A percentile compares a stretch with the other conserved stretches of the same genome.
These are phyloP conservation scores for Hypomecis punctinalis DNA, from an alignment of 2,888 invertebrate genomes.

Conservation along the genomic window DNA sequence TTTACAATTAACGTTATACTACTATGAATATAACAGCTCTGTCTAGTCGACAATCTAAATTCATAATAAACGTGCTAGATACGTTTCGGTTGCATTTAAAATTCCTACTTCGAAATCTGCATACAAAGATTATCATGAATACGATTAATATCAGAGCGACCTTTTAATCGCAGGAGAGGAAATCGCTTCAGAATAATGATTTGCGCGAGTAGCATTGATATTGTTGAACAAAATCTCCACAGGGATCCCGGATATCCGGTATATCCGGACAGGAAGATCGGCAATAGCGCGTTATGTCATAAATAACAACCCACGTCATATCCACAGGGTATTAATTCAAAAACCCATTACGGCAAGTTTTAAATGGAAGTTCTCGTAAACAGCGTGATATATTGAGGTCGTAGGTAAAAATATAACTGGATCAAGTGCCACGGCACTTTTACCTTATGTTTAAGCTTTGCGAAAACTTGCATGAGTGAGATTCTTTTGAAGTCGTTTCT, in stretches of 20 bases:
- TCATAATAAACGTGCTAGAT: too few species aligned
- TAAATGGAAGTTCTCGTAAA: constrained; percentile 68
- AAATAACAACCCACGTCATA: constrained; percentile 66
- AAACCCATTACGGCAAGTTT: constrained; percentile 73
- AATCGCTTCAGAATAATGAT: constrained; percentile 28
- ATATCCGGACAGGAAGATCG: constrained; percentile 46
- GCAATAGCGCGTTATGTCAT: constrained; percentile 54
- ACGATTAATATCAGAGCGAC: background rate
- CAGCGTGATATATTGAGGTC: constrained; percentile 60
- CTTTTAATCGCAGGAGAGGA: constrained; percentile 32
- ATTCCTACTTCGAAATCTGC: too few species aligned
- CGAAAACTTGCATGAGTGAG: constrained; percentile 43
- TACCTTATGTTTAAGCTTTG: constrained; percentile 53
- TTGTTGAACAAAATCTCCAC: constrained; percentile 38
- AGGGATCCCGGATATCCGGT: constrained; percentile 40
- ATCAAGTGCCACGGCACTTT: constrained; percentile 39
- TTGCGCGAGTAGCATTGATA: constrained; percentile 40
- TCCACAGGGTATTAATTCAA: constrained; percentile 70
- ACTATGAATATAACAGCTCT: too few species aligned
- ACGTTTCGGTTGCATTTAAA: too few species aligned
- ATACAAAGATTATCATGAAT: too few species aligned
- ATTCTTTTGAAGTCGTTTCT: constrained; percentile 42
- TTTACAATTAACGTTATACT: too few species aligned
- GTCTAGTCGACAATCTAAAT: too few species aligned
- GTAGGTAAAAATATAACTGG: constrained; percentile 57